Conservation (phyloP, 2,888 invertebrate species). For the Heteropelma amictum region DNA sequence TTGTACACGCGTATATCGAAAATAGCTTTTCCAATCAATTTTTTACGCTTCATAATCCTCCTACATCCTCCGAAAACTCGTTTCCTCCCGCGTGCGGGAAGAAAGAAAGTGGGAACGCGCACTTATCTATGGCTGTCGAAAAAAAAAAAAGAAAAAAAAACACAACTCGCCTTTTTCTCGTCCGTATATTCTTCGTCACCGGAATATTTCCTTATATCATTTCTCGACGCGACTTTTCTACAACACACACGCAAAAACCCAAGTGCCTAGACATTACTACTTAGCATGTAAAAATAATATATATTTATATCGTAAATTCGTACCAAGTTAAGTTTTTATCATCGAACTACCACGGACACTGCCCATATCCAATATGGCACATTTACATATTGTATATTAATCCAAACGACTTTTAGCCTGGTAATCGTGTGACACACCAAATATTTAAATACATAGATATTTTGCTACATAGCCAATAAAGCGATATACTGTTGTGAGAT, state of each 20-base stretch:
- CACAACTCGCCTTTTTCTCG: constrained; percentile 35
- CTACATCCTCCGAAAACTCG: not conserved
- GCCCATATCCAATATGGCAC: constrained; percentile 73
- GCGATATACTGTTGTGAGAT: constrained; percentile 62
- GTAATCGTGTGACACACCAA: constrained; percentile 75
- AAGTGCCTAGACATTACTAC: constrained; percentile 60
- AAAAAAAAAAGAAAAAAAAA: constrained; percentile 15
- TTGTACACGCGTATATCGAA: constrained; percentile 15
- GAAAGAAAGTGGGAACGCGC: constrained; percentile 15
- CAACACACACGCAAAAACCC: constrained; percentile 54
- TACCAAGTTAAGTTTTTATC: constrained; percentile 68
- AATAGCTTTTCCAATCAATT: constrained; percentile 18
- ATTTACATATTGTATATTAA: constrained; percentile 76
- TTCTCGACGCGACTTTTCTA: constrained; percentile 28
- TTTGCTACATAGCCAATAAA: constrained; percentile 77
- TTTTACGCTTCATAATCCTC: constrained; percentile 2
- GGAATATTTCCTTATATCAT: constrained; percentile 29
- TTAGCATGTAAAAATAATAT: constrained; percentile 72
- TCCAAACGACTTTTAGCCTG: constrained; percentile 70
- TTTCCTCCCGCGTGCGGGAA: not conserved
- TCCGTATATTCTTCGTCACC: not conserved
- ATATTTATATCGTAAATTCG: constrained; percentile 69
- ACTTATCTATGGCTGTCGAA: constrained; percentile 36
- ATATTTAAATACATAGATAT: constrained; percentile 77
- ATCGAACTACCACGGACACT: constrained; percentile 70